Evolutionary conservation across 2,797 vertebrate genomes (phyloP), one percentile per base, ranked within the genome.

Genomic region (Sus cebifrons): DNA sequence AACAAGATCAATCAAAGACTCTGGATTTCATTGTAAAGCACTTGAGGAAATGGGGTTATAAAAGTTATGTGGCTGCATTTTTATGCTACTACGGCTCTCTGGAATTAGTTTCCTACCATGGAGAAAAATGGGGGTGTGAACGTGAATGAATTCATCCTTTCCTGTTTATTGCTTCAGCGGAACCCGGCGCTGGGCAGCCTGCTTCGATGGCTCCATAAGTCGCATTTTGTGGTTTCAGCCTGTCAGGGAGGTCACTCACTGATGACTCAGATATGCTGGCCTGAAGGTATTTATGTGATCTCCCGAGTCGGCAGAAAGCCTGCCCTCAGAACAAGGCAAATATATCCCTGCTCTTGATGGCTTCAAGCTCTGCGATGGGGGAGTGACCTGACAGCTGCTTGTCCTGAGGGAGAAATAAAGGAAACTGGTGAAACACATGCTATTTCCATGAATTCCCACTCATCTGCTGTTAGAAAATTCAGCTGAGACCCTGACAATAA

Each of bases 251-350:
- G 98, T 98, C 98, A 98, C 96, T 97, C 94, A 97, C 96, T 96
- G 97, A 97, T 98, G 98, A 98, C 96, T 98, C 97, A 97, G 96
- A 98, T 86, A 97, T 14, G 36, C 96, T 98, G 98, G 98, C 98
- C 98, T 96, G 96, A 77, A 98, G 98, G 97, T 98, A 98, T 98
- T 97, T 98, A 98, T 98, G 98, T 97, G 98, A 98, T 98, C 98
- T 98, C 97, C 86, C 14, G 64, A 94, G 96, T 95, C 96, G 64
- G 97, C 97, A 95, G 97, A 98, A 98, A 97, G 97, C 87, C 96
- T 98, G 98, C 98, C 97, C 97, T 97, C 93, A 96, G 93, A 98
- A 96, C 96, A 96, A 96, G 92, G 97, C 96, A 92, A 95, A 96
- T 94, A 95, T 89, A 96, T 97, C 97, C 97, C 94, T 60, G 97